These are phyloP conservation scores for Xerus inauris DNA, from an alignment of 2,113 vertebrate species.

Conservation along the genomic window DNA sequence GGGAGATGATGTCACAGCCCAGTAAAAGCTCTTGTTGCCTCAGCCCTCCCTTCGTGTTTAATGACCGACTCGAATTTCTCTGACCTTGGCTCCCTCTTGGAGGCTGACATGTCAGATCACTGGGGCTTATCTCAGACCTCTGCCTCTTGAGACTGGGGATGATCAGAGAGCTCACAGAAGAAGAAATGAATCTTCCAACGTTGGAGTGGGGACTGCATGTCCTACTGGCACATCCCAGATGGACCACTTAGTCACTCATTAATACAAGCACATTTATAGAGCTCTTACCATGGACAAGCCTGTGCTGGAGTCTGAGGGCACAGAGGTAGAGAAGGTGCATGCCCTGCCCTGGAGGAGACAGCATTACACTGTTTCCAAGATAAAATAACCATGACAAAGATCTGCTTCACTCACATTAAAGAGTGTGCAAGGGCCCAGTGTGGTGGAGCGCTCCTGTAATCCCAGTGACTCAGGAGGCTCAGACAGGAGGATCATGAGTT, in stretches of 20 bases:
- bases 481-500: too few species aligned
- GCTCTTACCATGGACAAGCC: not conserved
- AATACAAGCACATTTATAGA: not conserved
- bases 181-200: not conserved
- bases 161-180: conserved; percentile 47
- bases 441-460: too few species aligned
- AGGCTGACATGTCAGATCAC: conserved; percentile 63
- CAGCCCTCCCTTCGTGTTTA: conserved; percentile 66
- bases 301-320: not conserved
- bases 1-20: conserved; percentile 75
- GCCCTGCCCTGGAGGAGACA: not conserved
- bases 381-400: not conserved
- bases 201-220: not conserved
- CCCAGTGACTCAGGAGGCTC: too few species aligned
- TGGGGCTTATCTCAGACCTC: conserved; percentile 69
- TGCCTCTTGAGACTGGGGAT: conserved; percentile 59
- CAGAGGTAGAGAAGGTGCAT: not conserved
- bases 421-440: not conserved
- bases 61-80: conserved; percentile 71
- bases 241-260: not conserved
- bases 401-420: not conserved
- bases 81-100: conserved; percentile 68
- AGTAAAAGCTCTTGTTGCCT: conserved; percentile 70
- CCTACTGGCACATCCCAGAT: not conserved
- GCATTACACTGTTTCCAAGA: not conserved